Evolutionary conservation across 2,888 invertebrate genomes (phyloP), one percentile per base, ranked within the genome.

Genomic region (Chelonus formosanus): DNA sequence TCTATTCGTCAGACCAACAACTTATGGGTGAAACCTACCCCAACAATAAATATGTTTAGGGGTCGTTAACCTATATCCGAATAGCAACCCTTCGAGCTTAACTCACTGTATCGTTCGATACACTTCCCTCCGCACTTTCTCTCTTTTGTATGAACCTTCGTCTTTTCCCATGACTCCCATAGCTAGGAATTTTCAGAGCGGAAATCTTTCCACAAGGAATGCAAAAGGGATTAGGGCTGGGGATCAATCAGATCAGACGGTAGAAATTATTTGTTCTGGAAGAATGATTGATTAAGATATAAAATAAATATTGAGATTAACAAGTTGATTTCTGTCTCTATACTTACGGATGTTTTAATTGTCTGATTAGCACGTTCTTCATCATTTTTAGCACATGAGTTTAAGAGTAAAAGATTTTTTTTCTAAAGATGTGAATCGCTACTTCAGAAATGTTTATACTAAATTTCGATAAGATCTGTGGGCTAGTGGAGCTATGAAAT

Each of bases 31-130:
- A 55, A 74, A 77, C 79, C 80, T 80, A 79, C 76, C 80, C 73
- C 76, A 80, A 80, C 71, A 73, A 77, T 74, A 77, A 74, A 78
- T 75, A 75, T 73, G 73, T 79, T 77, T 73, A 70, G 70, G 70
- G 74, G 75, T 75, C 76, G 76, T 78, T 78, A 79, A 74, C 74
- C 71, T 66, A 68, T 65, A 60, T 63, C 20, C 55, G 65, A 69
- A 70, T 68, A 67, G 60, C 68, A 70, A 69, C 66, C 71, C 73
- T 70, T 70, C 67, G 69, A 63, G 59, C 52, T 63, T 63, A 47
- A 63, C 69, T 64, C 63, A 59, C 58, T 57, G 63, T 62, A 65
- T 67, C 64, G 52, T 52, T 67, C 67, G 63, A 68, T 68, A 67
- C 59, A 59, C 52, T 59, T 65, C 59, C 50, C 58, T 48, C 6